These are phyloP conservation scores for Hydrotaea diabolus DNA, from an alignment of 2,888 invertebrate genomes.

Conservation along the genomic window DNA sequence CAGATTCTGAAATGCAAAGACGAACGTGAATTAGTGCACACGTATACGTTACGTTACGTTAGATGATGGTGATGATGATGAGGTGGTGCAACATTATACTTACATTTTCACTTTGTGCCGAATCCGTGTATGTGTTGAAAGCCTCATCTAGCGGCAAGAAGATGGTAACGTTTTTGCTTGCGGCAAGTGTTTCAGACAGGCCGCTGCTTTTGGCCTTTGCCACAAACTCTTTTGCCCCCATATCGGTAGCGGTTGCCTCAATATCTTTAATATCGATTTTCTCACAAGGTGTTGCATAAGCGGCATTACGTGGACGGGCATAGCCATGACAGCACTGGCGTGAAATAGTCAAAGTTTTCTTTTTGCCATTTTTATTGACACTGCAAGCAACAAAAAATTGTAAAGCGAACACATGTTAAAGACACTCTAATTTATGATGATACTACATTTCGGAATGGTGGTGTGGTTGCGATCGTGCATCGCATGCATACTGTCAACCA, in stretches of 20 bases:
- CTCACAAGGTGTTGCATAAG: slow-evolving; percentile 81
- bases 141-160: slow-evolving; percentile 85
- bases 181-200: slow-evolving; percentile 81
- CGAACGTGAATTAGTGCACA: slow-evolving; percentile 28
- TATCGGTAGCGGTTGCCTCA: slow-evolving; percentile 82
- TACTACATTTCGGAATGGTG: not conserved
- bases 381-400: slow-evolving; percentile 75
- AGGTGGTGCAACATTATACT: slow-evolving; percentile 68
- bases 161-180: slow-evolving; percentile 82
- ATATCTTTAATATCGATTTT: slow-evolving; percentile 83
- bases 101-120: slow-evolving; percentile 82
- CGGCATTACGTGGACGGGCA: slow-evolving; percentile 80
- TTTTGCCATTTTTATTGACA: slow-evolving; percentile 83
- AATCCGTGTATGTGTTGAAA: slow-evolving; percentile 82
- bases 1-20: slow-evolving; percentile 80
- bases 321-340: slow-evolving; percentile 87
- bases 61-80: not conserved
- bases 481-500: too few species aligned
- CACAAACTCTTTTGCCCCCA: slow-evolving; percentile 84
- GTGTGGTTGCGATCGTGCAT: not conserved
- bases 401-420: slow-evolving; percentile 20
- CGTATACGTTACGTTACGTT: not conserved
- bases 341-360: slow-evolving; percentile 84
- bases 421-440: not conserved
- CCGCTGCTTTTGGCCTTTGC: slow-evolving; percentile 82